Evolutionary conservation across 2,888 invertebrate species (phyloP).

Genomic region (Carpatolechia fugitivella): DNA sequence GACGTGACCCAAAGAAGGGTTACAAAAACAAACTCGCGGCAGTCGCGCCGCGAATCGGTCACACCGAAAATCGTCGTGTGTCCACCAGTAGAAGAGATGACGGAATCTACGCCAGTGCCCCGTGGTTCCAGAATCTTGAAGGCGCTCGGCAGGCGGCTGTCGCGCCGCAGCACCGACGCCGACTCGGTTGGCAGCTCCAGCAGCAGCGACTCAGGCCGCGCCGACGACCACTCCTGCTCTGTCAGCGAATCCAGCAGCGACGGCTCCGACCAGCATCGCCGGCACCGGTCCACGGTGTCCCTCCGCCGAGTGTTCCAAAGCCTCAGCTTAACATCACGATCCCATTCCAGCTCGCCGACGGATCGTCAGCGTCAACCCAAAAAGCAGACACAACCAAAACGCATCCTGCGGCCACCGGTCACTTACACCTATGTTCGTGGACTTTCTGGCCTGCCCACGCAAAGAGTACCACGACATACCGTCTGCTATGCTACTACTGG

Average conservation of each 20-base stretch:
- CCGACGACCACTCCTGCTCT: slow-evolving; percentile 70
- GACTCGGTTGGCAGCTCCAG: slow-evolving; percentile 68
- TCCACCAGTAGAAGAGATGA: slow-evolving; percentile 73
- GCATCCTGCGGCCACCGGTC: slow-evolving; percentile 87
- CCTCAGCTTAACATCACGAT: slow-evolving; percentile 81
- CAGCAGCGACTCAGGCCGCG: slow-evolving; percentile 67
- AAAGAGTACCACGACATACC: slow-evolving; percentile 84
- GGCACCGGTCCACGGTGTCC: slow-evolving; percentile 81
- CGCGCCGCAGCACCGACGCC: slow-evolving; percentile 70
- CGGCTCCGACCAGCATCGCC: slow-evolving; percentile 72
- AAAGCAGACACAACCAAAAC: slow-evolving; percentile 83
- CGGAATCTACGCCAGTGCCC: slow-evolving; percentile 75
- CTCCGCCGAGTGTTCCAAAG: slow-evolving; percentile 86
- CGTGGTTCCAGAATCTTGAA: slow-evolving; percentile 83
- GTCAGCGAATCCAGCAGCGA: slow-evolving; percentile 83
- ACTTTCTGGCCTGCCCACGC: slow-evolving; percentile 89
- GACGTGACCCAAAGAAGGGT: slow-evolving; percentile 40
- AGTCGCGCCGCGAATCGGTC: slow-evolving; percentile 50
- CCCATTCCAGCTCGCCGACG: slow-evolving; percentile 81
- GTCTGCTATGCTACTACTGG: slow-evolving; percentile 57
- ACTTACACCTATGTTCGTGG: slow-evolving; percentile 90
- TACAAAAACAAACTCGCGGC: slow-evolving; percentile 42
- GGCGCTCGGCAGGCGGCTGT: slow-evolving; percentile 82
- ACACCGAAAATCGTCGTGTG: slow-evolving; percentile 72
- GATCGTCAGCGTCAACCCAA: slow-evolving; percentile 67